Base-by-base conservation (phyloP, 2,113 vertebrate species). In the Scalopus aquaticus region DNA sequence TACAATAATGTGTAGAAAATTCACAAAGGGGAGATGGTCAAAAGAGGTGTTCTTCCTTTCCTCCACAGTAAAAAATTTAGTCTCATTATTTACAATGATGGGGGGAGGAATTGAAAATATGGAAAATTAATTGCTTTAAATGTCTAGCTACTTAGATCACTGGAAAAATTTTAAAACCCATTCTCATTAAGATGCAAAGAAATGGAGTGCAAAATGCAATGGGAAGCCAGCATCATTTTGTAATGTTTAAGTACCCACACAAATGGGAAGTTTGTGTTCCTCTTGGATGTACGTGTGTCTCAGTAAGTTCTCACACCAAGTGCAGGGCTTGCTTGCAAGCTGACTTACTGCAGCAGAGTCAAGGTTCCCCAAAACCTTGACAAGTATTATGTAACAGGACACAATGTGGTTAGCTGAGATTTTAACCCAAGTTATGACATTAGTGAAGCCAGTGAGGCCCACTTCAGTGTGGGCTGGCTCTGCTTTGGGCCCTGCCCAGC, bases 141-240 rank as follows among this genome's bases (percentile, higher is more conserved):
- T 88, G 93, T 93, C 91, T 96, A 93, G 74, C 62, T 90, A 90
- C 42, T 87, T 85, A 74, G 96, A 89, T 65, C 39, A 93, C 89
- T 96, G 95, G 92, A 97, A 91, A 96, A 51, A 42, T 65, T 93
- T 82, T 73, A 76, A 96, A 97, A 94, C n/a, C 30, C 93, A 91
- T 90, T 90, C 88, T 94, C 88, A 95, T 83, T 96, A 0, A 96
- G 87, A 97, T 94, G 91, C 89, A 44, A 96, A 95, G 96, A 70
- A 97, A 77, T 32, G 84, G 39, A 77, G 46, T 70, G 13, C 26
- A 76, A 88, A 79, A 58, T 54, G 46, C 74, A 70, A 79, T 32
- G 65, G 39, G 58, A 76, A 90, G n/a, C 35, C 78, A 91, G 84
- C 77, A 80, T 19, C 62, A 72, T 72, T 83, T 26, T 37, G 1